Evolutionary conservation across 2,797 vertebrate species (phyloP), one percentile per base, ranked within the genome.

Genomic region (Eremophila alpestris): DNA sequence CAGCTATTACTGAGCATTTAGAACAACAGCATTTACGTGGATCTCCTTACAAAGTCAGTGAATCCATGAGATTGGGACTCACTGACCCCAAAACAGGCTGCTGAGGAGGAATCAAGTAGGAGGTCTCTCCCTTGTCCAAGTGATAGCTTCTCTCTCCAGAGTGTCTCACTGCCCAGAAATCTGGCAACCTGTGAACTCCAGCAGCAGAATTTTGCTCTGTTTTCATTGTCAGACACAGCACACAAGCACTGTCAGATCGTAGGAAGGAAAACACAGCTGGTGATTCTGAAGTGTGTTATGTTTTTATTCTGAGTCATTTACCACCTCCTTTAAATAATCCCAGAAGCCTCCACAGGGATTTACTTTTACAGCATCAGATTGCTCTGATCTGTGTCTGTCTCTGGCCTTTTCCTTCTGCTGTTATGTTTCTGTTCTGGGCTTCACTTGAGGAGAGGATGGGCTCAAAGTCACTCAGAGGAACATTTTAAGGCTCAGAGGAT

Each of bases 231-330:
- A 93, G 76, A 80, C 75, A 89, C 38, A 86, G 76, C 71, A 78
- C 55, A 95, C 38, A 65, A 71, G 73, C 55, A 29, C 63, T 83
- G 84, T 73, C 81, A 86, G 83, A 75, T 78, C 1, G 0, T 4
- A 65, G 1, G 6, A 92, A 90, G 73, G 59, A 90, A 96, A 95
- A 93, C 79, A 95, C 91, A 96, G 91, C 89, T 93, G 92, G 65
- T 93, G 87, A 81, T 86, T 78, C 89, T 92, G 71, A 93, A 76
- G 79, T 67, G 19, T 38, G 71, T 32, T 89, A 17, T 79, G 45
- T 74, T 93, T 96, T 94, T 76, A 86, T 94, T 95, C 76, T 92
- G 94, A 96, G 70, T 75, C 84, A 94, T 94, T 96, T 94, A 71
- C 94, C 84, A 94, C 79, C 82, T 93, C 82, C 65, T 90, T 95